Conservation (phyloP, 2,113 vertebrate species). For the Scopus umbretta region DNA sequence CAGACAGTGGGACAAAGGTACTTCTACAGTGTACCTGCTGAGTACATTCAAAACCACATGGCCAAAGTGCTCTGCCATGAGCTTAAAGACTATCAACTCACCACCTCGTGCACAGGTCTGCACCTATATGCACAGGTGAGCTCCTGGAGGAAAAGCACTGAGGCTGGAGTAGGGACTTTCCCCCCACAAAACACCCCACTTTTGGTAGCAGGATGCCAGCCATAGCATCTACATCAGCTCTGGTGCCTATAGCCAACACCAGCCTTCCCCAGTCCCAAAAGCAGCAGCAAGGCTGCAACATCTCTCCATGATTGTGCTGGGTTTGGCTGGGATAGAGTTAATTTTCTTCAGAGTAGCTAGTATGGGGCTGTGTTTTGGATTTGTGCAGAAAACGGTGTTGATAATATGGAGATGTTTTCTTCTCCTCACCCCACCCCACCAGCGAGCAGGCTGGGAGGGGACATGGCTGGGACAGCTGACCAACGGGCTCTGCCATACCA, state of each 20-base stretch:
- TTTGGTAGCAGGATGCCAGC: background rate
- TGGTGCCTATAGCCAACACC: background rate
- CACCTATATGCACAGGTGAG: background rate
- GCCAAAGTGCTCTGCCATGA: background rate
- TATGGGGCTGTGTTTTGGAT: too few species aligned
- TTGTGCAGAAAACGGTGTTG: too few species aligned
- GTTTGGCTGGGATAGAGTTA: too few species aligned
- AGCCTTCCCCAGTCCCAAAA: background rate
- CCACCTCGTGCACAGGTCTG: background rate
- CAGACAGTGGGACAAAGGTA: background rate
- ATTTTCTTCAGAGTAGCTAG: too few species aligned
- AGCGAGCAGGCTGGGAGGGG: too few species aligned
- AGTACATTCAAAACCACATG: background rate
- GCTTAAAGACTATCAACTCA: background rate
- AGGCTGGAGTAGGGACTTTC: background rate
- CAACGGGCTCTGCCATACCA: too few species aligned
- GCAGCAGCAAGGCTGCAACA: background rate
- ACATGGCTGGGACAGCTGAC: too few species aligned
- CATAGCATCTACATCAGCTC: background rate
- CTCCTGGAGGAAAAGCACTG: background rate
- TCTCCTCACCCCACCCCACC: too few species aligned
- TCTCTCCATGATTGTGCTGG: background rate
- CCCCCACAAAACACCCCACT: background rate
- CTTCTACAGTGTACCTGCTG: background rate
- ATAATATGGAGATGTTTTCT: too few species aligned